phyloP scores from a whole-genome alignment of 2,888 invertebrate genomes.

The Graphium colonna region DNA sequence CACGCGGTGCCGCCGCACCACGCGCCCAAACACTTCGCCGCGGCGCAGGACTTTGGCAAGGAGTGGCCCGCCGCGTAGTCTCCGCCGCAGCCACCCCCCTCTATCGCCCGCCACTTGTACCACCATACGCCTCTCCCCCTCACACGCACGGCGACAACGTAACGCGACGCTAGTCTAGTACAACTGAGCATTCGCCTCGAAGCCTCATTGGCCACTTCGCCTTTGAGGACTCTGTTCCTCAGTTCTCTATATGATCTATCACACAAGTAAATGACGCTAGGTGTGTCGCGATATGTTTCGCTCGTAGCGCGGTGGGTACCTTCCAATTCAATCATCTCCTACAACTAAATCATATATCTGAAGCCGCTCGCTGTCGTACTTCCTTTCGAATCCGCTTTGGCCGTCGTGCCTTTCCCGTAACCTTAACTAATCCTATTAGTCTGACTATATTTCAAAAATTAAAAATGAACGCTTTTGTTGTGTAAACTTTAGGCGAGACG shows the following conservation, averaged over 20 bases:
- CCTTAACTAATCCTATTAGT: too few species aligned
- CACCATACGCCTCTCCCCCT: neutral
- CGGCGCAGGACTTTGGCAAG: constrained; percentile 77
- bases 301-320: constrained; percentile 6
- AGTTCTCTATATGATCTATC: too few species aligned
- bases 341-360: too few species aligned
- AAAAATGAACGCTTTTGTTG: too few species aligned
- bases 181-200: neutral
- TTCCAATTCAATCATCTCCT: too few species aligned
- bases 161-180: constrained; percentile 2
- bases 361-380: too few species aligned
- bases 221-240: too few species aligned
- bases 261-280: too few species aligned
- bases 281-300: constrained; percentile 16
- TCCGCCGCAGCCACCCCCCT: constrained; percentile 11
- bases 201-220: too few species aligned
- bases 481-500: neutral
- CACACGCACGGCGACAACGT: constrained; percentile 4
- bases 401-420: too few species aligned
- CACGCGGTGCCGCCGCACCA: constrained; percentile 74
- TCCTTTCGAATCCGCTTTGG: too few species aligned
- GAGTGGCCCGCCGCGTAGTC: constrained; percentile 77
- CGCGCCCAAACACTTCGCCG: constrained; percentile 79
- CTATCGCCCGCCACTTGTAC: neutral
- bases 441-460: too few species aligned